phyloP scores from a whole-genome alignment of 2,113 vertebrate species.

The Aldabrachelys gigantea region DNA sequence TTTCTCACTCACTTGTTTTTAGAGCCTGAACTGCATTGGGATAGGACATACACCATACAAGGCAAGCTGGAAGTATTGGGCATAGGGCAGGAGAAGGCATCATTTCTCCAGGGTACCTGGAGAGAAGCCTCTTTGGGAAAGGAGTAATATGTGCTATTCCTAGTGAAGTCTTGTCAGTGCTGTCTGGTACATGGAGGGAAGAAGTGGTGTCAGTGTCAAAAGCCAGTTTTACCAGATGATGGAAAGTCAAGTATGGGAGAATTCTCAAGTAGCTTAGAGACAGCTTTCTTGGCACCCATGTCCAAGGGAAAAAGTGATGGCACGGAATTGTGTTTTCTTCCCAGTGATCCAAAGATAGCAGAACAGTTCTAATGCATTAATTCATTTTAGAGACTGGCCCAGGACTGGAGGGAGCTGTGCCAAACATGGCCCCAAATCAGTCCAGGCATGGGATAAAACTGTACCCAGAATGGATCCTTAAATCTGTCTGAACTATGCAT shows the following conservation, averaged over 20 bases:
- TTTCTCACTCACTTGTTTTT: background rate
- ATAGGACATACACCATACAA: background rate
- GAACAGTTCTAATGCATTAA: background rate
- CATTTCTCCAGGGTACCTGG: background rate
- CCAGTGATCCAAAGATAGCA: background rate
- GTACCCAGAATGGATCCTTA: background rate
- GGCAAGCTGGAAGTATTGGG: background rate
- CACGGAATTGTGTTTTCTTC: background rate
- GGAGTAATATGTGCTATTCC: background rate
- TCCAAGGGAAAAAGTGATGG: background rate
- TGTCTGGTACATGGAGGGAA: background rate
- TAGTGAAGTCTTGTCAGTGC: background rate
- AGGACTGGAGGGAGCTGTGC: background rate
- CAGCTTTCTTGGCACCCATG: background rate
- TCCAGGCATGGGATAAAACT: background rate
- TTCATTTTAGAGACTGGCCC: background rate
- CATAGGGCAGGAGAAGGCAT: background rate
- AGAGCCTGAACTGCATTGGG: background rate
- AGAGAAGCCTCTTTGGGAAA: background rate
- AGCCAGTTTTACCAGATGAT: background rate
- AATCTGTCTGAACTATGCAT: background rate
- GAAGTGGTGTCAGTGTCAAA: background rate
- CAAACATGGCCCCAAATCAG: rapidly evolving
- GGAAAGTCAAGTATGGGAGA: too few species aligned
- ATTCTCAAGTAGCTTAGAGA: background rate